These are phyloP conservation scores for Cotesia vestalis DNA, from an alignment of 1,140 invertebrate species.

Conservation along the genomic window DNA sequence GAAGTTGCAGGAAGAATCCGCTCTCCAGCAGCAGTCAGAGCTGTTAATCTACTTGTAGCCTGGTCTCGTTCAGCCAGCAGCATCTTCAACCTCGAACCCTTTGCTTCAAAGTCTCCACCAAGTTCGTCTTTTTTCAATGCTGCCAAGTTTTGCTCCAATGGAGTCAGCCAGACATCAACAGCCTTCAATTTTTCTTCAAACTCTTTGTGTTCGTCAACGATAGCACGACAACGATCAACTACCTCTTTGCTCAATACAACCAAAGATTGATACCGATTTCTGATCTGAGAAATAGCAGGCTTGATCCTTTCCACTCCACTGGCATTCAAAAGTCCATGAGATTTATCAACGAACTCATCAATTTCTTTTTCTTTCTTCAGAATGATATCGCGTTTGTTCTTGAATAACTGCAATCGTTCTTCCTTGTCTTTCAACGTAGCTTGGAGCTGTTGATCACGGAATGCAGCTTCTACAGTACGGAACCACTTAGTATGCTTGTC, in stretches of 20 bases:
- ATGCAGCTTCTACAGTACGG: conserved; percentile 80
- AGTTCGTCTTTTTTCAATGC: conserved; percentile 66
- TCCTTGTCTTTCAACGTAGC: conserved; percentile 84
- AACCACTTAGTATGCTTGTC: conserved; percentile 87
- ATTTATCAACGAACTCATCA: conserved; percentile 88
- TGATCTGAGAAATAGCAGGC: conserved; percentile 88
- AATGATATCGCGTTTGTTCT: conserved; percentile 78
- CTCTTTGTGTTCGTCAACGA: conserved; percentile 84
- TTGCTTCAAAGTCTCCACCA: conserved; percentile 66
- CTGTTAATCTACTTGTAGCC: conserved; percentile 78
- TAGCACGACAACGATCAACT: conserved; percentile 84
- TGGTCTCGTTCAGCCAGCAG: conserved; percentile 84
- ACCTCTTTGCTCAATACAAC: conserved; percentile 87
- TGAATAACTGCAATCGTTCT: conserved; percentile 76
- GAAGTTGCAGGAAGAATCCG: conserved; percentile 91
- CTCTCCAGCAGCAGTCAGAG: conserved; percentile 80
- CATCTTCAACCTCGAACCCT: conserved; percentile 76
- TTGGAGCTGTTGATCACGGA: conserved; percentile 86
- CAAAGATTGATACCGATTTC: conserved; percentile 85
- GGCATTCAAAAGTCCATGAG: conserved; percentile 84
- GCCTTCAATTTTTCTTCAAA: conserved; percentile 82
- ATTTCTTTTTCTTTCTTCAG: conserved; percentile 81
- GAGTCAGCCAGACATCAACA: conserved; percentile 79
- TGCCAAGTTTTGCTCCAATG: conserved; percentile 78
- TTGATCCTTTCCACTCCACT: conserved; percentile 88